Base-by-base conservation (phyloP, 2,888 invertebrate species). In the Drosophila vallismaia region DNA sequence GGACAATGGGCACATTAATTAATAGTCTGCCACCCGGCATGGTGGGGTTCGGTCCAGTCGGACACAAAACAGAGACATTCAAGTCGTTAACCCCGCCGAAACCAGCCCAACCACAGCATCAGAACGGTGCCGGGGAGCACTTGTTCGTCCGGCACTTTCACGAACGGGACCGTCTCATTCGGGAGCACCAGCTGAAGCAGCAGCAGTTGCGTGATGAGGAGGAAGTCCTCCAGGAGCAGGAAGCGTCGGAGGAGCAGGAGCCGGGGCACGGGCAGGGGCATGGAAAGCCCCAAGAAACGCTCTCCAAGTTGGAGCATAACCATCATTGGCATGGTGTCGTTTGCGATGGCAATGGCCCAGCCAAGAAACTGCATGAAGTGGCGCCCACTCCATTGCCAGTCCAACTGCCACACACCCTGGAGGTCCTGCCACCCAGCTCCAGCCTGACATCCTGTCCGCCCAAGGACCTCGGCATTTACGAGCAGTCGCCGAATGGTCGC, bases 81-180 rank as follows among this genome's bases (percentile, higher is more conserved):
- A 52, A 57, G 71, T 51, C 75, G 64, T 45, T 71, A 76, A 40
- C 69, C 44, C 72, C 62, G 40, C 57, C 70, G 46, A 70, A 70
- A 48, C 26, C 83, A 36, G 19, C 19, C 19, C 60, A 60, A 44
- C 59, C 38, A 14, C 49, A 42, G 6, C 66, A 42, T 26, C 66
- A 40, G 66, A 80, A 69, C 62, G 76, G 76, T 64, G 19, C 19
- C 19, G 19, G 19, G 19, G 91, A 91, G 59, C 90, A 90, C 74
- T 75, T 89, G 64, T 90, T 92, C 71, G 91, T 91, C 54, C 89
- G 89, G 70, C 92, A 91, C 71, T 91, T 91, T 73, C 91, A 91
- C 77, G 92, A 92, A 87, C 89, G 92, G 74, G 92, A 92, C 87
- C 92, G 92, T 68, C 90, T 90, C 71, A 92, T 92, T 86, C 88